phyloP scores from a whole-genome alignment of 2,888 invertebrate species.

The Tenthredo distinguenda region DNA sequence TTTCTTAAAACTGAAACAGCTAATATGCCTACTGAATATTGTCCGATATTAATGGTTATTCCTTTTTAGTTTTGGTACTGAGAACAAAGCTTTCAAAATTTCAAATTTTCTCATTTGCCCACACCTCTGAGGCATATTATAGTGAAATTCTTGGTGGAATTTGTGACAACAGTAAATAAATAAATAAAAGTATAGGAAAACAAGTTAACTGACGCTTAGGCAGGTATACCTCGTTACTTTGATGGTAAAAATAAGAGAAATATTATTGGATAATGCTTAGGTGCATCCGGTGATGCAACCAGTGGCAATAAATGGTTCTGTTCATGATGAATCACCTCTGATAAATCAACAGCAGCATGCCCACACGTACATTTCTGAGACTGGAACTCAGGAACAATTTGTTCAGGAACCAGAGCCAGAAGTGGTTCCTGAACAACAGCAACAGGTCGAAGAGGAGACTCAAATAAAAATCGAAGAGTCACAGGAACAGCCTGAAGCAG shows the following conservation, averaged over 20 bases:
- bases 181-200: not conserved
- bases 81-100: not conserved
- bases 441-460: constrained; percentile 69
- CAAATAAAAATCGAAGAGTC: constrained; percentile 71
- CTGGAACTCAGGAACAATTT: constrained; percentile 70
- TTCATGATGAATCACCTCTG: constrained; percentile 74
- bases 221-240: not conserved
- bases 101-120: not conserved
- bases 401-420: constrained; percentile 72
- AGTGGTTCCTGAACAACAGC: constrained; percentile 59
- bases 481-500: constrained; percentile 72
- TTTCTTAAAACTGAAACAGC: no score
- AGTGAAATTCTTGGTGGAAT: not conserved
- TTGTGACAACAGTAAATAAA: not conserved
- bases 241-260: constrained; percentile 14
- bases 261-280: constrained; percentile 59
- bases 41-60: no score
- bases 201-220: not conserved
- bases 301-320: constrained; percentile 74
- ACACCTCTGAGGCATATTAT: not conserved
- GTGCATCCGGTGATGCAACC: constrained; percentile 73
- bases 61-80: not conserved
- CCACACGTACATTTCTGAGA: constrained; percentile 70
- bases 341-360: constrained; percentile 71
- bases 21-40: no score